Base-by-base conservation (phyloP, 2,113 vertebrate species). In the Carollia perspicillata region DNA sequence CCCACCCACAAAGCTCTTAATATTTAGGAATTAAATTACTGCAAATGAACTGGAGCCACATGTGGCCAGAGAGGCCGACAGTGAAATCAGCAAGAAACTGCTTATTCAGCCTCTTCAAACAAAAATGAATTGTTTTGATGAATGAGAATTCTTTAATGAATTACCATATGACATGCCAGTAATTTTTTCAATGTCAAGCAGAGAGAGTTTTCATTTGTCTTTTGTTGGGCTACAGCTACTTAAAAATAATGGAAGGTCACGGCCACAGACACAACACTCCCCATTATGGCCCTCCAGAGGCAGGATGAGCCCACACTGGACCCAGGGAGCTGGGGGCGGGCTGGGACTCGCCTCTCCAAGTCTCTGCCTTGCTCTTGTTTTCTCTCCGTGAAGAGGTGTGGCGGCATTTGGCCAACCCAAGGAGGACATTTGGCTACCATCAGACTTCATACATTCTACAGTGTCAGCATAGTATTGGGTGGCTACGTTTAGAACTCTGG, bases 71-170 rank as follows among this genome's bases (percentile, higher is more conserved):
- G 96, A 98, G 53, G 63, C 98, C 97, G 96, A 97, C 97, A 97
- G 96, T 84, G 96, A 98, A 98, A 98, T 97, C 98, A 98, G 97
- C 92, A 95, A 98, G 98, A 98, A 98, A 97, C 94, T 98, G 98
- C 98, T 98, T 98, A 98, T 98, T 98, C 98, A 97, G 98, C 58
- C 96, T 98, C 94, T 98, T 98, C 95, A 98, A 97, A 98, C 98
- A 98, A 98, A 98, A 98, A 98, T 98, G 97, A 97, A 98, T 98
- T 98, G 98, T 98, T 98, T 98, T 97, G 97, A 98, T 98, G 98
- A 98, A 98, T 98, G 98, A 97, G 97, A 97, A 98, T 97, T 98
- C 98, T 98, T 96, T 68, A 98, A 98, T 98, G 98, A 98, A 98
- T 98, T 97, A 97, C 96, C 97, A 97, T 89, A 95, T 92, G 97